Percentiles rank a stretch among this genome's conserved stretches.
phyloP scores from a whole-genome alignment of 2,113 vertebrate species.

The Caracal caracal region DNA sequence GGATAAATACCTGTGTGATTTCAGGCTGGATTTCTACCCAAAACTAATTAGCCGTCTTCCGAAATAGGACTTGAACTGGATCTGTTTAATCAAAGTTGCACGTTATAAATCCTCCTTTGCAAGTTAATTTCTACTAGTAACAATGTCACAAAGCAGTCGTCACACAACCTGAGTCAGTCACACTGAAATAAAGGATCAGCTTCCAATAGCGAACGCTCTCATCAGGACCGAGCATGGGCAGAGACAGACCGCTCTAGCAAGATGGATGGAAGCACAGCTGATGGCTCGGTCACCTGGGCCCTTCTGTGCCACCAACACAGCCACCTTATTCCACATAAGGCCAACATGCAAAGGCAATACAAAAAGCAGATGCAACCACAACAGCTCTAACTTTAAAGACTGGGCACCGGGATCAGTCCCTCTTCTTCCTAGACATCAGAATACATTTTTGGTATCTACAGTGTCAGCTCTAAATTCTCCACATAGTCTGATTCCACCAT shows the following conservation, averaged over 20 bases:
- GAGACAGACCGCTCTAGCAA: rapidly evolving
- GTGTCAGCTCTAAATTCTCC: background rate
- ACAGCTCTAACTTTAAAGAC: background rate
- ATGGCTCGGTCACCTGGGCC: background rate
- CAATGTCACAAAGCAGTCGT: slow-evolving; percentile 30
- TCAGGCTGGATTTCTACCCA: slow-evolving; percentile 77
- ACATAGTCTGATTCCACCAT: background rate
- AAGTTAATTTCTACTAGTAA: slow-evolving; percentile 68
- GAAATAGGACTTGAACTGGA: slow-evolving; percentile 71
- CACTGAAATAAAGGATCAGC: background rate
- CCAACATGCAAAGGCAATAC: background rate
- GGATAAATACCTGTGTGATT: slow-evolving; percentile 84
- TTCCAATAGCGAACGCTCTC: background rate
- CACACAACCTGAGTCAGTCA: background rate
- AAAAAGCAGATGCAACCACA: background rate
- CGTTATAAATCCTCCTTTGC: slow-evolving; percentile 66
- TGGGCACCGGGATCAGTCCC: background rate
- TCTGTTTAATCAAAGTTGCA: slow-evolving; percentile 76
- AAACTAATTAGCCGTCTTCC: slow-evolving; percentile 83
- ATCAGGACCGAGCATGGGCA: background rate
- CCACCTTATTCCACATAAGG: background rate
- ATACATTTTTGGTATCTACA: background rate
- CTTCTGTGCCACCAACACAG: background rate
- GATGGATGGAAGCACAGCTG: background rate
- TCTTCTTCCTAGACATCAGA: background rate